Conservation (phyloP, 2,113 vertebrate genomes). For the Rhipidura dahli region DNA sequence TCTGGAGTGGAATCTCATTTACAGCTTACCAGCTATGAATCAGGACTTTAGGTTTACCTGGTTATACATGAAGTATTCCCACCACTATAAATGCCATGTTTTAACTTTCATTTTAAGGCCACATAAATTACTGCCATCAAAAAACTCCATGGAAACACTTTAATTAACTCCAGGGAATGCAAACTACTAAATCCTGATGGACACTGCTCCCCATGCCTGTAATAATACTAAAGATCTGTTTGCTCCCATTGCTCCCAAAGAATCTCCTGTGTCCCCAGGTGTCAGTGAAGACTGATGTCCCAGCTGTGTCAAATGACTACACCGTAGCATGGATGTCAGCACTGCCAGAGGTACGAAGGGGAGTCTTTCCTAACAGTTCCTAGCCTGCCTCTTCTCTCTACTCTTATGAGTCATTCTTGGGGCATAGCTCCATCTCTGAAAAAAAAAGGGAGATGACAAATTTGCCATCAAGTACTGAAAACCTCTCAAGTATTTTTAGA, state of each 20-base stretch:
- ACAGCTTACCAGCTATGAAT: background rate
- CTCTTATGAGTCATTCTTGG: background rate
- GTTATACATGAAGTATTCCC: background rate
- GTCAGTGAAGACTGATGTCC: constrained; percentile 44
- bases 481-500: background rate
- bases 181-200: background rate
- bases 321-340: constrained; percentile 33
- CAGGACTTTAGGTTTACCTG: background rate
- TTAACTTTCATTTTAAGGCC: background rate
- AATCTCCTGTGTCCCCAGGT: constrained; percentile 28
- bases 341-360: constrained; percentile 34
- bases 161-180: background rate
- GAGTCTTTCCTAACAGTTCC: background rate
- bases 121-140: background rate
- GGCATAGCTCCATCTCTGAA: background rate
- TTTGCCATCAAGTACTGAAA: background rate
- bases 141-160: background rate
- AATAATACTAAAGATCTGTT: background rate
- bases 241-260: background rate
- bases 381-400: background rate
- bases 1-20: background rate
- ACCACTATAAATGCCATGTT: background rate
- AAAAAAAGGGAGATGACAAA: background rate
- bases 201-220: background rate
- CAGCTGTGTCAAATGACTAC: constrained; percentile 45